These are phyloP conservation scores for Ara ararauna DNA, from an alignment of 2,797 vertebrate species.

Conservation along the genomic window DNA sequence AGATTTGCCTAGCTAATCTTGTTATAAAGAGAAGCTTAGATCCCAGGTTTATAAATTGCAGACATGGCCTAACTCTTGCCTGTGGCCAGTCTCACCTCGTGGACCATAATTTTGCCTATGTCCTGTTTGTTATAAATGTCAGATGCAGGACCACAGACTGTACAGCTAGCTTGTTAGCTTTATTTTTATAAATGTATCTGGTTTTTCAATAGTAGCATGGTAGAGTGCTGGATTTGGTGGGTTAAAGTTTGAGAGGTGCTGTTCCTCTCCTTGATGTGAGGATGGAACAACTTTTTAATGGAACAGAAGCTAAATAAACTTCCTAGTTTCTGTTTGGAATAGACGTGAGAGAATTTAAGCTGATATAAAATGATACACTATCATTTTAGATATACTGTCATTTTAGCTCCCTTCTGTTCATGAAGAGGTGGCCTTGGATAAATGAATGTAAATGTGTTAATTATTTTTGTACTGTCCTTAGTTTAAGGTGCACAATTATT, in stretches of 20 bases:
- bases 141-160: neutral
- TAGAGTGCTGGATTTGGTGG: neutral
- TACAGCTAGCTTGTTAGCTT: neutral
- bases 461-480: slow-evolving; percentile 57
- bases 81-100: neutral
- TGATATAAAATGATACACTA: neutral
- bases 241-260: neutral
- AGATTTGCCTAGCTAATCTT: slow-evolving; percentile 42
- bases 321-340: neutral
- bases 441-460: slow-evolving; percentile 59
- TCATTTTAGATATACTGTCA: neutral
- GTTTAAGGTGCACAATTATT: slow-evolving; percentile 18
- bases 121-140: neutral
- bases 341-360: neutral
- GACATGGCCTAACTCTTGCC: neutral
- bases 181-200: slow-evolving; percentile 3
- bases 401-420: slow-evolving; percentile 19
- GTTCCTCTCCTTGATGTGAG: neutral
- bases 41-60: neutral
- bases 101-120: neutral
- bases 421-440: slow-evolving; percentile 50
- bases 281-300: neutral
- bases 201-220: neutral
- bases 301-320: neutral
- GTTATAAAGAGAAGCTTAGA: slow-evolving; percentile 51